phyloP scores from a whole-genome alignment of 2,113 vertebrate genomes.

The Machaerirhynchus nigripectus region DNA sequence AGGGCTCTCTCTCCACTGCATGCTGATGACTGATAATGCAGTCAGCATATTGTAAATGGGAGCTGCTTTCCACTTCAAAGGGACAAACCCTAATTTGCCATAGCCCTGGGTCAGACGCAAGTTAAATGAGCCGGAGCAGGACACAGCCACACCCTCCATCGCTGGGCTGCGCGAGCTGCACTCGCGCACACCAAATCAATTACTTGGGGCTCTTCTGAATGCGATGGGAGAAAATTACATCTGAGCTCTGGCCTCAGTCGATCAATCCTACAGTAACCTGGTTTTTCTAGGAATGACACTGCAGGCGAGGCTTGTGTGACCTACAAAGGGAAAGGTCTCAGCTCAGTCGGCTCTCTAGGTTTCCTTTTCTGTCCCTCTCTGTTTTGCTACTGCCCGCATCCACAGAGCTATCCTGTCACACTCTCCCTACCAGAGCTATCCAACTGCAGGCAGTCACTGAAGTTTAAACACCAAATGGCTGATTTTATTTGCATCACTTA shows the following conservation, averaged over 20 bases:
- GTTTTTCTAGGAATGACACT: conserved; percentile 58
- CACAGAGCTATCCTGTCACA: not conserved
- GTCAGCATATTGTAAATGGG: not conserved
- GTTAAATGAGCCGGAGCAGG: conserved; percentile 23
- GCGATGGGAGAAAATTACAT: conserved; percentile 41
- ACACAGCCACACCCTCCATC: not conserved
- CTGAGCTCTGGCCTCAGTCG: conserved; percentile 34
- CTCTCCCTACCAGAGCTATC: not conserved
- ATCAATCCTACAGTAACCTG: conserved; percentile 51
- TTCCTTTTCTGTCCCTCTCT: not conserved
- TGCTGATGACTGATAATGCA: not conserved
- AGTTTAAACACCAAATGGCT: not conserved
- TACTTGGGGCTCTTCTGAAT: conserved; percentile 17
- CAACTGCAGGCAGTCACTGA: not conserved
- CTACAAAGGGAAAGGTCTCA: conserved; percentile 32
- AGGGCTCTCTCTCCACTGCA: not conserved
- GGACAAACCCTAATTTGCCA: conserved; percentile 25
- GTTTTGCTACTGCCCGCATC: not conserved
- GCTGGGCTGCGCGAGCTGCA: not conserved
- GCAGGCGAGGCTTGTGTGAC: conserved; percentile 20
- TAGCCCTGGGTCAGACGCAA: not conserved
- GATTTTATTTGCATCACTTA: not conserved
- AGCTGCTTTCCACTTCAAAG: conserved; percentile 14
- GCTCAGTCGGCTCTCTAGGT: not conserved
- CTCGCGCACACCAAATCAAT: not conserved